Conservation (phyloP, 2,797 vertebrate genomes). For the Calcarius lapponicus region DNA sequence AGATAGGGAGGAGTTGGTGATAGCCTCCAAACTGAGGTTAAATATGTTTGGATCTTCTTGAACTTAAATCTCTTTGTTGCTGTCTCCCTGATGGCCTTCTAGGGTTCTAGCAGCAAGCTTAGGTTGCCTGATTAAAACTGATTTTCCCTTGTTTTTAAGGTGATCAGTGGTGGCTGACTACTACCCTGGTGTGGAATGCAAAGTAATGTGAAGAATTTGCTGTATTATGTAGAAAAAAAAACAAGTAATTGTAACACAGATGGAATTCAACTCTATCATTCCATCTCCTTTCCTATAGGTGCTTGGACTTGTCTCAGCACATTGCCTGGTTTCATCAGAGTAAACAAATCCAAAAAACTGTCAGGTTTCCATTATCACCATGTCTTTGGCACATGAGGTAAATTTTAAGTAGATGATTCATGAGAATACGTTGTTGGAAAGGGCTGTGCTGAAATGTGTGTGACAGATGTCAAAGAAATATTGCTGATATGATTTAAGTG, state of each 20-base stretch:
- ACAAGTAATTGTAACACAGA: not conserved
- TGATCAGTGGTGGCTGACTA: not conserved
- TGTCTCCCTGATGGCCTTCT: not conserved
- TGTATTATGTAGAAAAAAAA: not conserved
- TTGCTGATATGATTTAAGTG: conserved; percentile 46
- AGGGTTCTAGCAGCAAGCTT: not conserved
- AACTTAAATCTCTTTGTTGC: not conserved
- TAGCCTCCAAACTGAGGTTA: not conserved
- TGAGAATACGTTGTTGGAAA: conserved; percentile 26
- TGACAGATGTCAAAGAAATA: conserved; percentile 61
- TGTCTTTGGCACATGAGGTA: conserved; percentile 19
- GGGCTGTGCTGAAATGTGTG: conserved; percentile 37
- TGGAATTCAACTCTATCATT: not conserved
- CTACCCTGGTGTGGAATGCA: not conserved
- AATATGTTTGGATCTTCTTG: not conserved
- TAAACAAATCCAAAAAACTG: conserved; percentile 60
- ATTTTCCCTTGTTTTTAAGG: not conserved
- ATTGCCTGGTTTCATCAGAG: not conserved
- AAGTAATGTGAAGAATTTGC: not conserved
- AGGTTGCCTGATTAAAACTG: not conserved
- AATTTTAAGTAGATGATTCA: conserved; percentile 45
- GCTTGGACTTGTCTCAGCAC: conserved; percentile 6
- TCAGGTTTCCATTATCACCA: conserved; percentile 50
- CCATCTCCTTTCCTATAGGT: not conserved
- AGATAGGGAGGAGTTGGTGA: not conserved